These are phyloP conservation scores for Trachemys scripta DNA, from an alignment of 2,113 vertebrate genomes.

Conservation along the genomic window DNA sequence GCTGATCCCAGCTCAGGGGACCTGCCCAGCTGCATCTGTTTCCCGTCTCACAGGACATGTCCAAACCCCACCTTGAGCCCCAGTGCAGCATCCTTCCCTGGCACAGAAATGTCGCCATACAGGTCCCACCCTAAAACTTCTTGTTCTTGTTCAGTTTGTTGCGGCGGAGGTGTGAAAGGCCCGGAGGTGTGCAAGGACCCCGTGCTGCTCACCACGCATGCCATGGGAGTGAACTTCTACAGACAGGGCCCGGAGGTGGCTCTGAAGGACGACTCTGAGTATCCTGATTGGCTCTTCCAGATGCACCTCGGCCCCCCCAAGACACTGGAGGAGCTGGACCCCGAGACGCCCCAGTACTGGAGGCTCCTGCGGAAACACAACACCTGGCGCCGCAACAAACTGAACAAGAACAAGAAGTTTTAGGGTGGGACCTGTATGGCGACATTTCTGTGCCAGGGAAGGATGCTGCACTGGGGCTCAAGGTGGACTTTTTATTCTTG, in stretches of 20 bases:
- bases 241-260: conserved; percentile 89
- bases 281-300: conserved; percentile 94
- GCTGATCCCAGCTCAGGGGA: no score
- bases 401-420: conserved; percentile 86
- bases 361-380: conserved; percentile 88
- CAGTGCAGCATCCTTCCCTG: no score
- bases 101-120: no score
- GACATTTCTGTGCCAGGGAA: background rate
- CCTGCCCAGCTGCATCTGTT: no score
- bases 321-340: conserved; percentile 86
- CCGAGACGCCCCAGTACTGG: conserved; percentile 85
- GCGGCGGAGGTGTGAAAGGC: no score
- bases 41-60: no score
- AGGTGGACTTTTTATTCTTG: background rate
- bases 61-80: no score
- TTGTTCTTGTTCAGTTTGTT: no score
- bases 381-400: conserved; percentile 86
- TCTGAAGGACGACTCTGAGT: conserved; percentile 84
- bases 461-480: background rate
- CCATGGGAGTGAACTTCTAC: conserved; percentile 90
- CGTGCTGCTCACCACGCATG: conserved; percentile 80
- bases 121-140: no score
- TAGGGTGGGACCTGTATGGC: conserved; percentile 46
- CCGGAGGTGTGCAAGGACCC: conserved; percentile 93
- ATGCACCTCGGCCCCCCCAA: conserved; percentile 84